These are phyloP conservation scores for Hozukius guyotensis DNA, from an alignment of 2,797 vertebrate species.

Conservation along the genomic window DNA sequence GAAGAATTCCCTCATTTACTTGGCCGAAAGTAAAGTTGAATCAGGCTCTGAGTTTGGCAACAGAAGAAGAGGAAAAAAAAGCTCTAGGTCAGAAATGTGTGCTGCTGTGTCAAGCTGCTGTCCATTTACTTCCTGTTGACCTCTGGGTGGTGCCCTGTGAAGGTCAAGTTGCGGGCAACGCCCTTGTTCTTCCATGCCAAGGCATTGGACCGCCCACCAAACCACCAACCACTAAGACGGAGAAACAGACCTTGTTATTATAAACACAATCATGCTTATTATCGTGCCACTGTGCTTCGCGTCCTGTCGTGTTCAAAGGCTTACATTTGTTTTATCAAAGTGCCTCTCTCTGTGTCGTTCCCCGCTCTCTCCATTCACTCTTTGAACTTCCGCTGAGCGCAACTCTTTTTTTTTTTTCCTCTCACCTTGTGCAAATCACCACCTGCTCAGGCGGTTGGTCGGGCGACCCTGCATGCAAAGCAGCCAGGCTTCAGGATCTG, in stretches of 20 bases:
- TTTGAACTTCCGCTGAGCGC: constrained; percentile 34
- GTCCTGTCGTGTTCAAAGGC: constrained; percentile 71
- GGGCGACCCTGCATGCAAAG: constrained; percentile 62
- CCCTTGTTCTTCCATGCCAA: constrained; percentile 57
- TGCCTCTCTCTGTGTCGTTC: constrained; percentile 23
- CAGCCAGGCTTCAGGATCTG: constrained; percentile 9
- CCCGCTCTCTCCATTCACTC: constrained; percentile 3
- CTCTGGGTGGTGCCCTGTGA: constrained; percentile 61
- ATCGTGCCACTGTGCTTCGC: constrained; percentile 64
- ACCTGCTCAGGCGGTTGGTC: constrained; percentile 41
- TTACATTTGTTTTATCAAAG: constrained; percentile 64
- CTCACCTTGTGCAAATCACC: constrained; percentile 61
- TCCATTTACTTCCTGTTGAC: constrained; percentile 76
- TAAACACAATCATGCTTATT: constrained; percentile 76
- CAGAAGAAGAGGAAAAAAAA: constrained; percentile 11
- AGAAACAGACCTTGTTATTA: constrained; percentile 73
- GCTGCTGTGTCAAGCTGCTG: constrained; percentile 33
- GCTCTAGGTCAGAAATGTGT: constrained; percentile 27
- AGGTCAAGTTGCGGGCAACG: constrained; percentile 63
- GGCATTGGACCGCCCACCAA: constrained; percentile 57
- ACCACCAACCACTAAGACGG: constrained; percentile 66
- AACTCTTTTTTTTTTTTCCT: constrained; percentile 13
- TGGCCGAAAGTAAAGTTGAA: constrained; percentile 41
- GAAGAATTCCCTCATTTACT: constrained; percentile 66
- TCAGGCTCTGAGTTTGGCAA: constrained; percentile 38